A percentile compares a stretch with the other conserved stretches of the same genome.
phyloP scores from a whole-genome alignment of 2,888 invertebrate genomes.

The Oligia strigilis region DNA sequence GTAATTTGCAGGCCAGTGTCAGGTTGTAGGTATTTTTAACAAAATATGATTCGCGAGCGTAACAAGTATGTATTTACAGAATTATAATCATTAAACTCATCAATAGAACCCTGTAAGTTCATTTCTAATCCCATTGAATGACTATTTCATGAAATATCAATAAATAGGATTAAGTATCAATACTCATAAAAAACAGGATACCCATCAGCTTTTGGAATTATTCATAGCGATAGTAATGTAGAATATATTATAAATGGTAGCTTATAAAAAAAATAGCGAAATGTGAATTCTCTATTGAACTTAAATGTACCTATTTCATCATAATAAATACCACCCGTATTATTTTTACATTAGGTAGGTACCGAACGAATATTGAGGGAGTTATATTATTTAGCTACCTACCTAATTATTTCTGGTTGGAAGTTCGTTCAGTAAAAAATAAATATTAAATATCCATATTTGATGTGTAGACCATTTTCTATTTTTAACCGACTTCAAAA shows the following conservation, averaged over 20 bases:
- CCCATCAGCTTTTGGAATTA: neutral
- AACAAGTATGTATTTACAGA: neutral
- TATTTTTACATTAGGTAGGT: neutral
- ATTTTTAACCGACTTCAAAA: neutral
- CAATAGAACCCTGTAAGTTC: neutral
- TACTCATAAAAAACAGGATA: neutral
- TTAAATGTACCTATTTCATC: neutral
- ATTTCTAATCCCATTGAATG: neutral
- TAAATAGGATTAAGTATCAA: neutral
- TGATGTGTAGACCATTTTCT: neutral
- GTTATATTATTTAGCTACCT: neutral
- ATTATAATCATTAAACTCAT: neutral
- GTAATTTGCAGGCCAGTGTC: too few species aligned
- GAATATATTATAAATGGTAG: neutral
- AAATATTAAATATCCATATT: neutral
- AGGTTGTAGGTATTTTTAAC: neutral
- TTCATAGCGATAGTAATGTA: slow-evolving; percentile 6
- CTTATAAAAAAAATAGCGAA: slow-evolving; percentile 1
- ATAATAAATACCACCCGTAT: neutral
- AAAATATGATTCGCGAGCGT: neutral
- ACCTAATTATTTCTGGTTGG: neutral
- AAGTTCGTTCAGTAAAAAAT: neutral
- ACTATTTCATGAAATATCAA: neutral
- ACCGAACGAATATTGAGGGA: neutral
- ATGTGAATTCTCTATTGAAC: neutral